Evolutionary conservation across 2,888 invertebrate species (phyloP), one percentile per base, ranked within the genome.

Genomic region (Trissonchulus latispiculum): DNA sequence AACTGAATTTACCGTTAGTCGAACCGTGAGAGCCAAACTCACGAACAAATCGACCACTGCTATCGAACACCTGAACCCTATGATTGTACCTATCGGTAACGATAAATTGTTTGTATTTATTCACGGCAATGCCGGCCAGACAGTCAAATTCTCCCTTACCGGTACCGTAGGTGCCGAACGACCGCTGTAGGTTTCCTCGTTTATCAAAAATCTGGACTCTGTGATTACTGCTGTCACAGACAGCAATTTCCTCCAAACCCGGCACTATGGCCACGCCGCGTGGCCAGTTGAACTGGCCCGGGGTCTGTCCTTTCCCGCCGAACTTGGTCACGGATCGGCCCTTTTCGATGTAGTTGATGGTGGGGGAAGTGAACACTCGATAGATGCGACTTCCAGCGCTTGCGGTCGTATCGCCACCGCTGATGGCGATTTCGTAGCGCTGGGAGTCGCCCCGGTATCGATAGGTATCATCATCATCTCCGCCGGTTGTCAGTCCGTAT

Each of bases 281-380:
- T 80, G 97, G 97, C 96, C 96, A 97, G 79, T 95, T 96, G 87
- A 99, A 95, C 86, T 90, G 91, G 87, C 93, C 93, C 87, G 92
- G 90, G 88, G 93, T 94, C 90, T 93, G 94, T 89, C 96, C 96
- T 90, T 96, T 91, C 86, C 91, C 90, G 87, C 97, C 96, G 87
- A 95, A 90, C 84, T 90, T 89, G 86, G 93, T 91, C 88, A 92
- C 90, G 89, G 93, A 90, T 86, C 91, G 90, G 87, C 92, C 73
- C 70, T 78, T 79, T 32, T 35, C 67, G 37, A 48, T 37, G 61
- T 78, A 78, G 70, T 79, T 76, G 61, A 78, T 76, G 29, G 69
- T 72, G 15, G 73, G 29, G 2, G 69, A 29, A 2, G 68, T 35
- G 31, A 69, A 71, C 29, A 61, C 62, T 23, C 73, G 69, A 71